Evolutionary conservation across 2,888 invertebrate genomes (phyloP), one percentile per base, ranked within the genome.

Genomic region (Campaea margaritaria): DNA sequence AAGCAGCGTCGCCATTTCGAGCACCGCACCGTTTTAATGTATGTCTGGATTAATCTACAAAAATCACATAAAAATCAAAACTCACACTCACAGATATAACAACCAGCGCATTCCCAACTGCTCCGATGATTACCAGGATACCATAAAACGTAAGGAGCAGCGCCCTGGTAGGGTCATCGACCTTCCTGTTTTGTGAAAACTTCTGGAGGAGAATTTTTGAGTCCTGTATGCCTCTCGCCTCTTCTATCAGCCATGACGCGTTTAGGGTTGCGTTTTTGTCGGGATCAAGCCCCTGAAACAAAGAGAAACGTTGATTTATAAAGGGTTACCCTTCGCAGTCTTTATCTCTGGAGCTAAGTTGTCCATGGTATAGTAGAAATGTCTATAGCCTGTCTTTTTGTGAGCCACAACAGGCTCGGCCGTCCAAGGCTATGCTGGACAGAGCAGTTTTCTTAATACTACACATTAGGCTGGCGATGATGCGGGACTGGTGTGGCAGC

Each of bases 71-170:
- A 31, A 10, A 31, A 36, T 31, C 27, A 45, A 49, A 48, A 51
- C 44, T 59, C 57, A 68, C 75, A 86, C 92, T 91, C 78, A 93
- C 94, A 67, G 94, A 94, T 64, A 94, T 89, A 65, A 98, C 97
- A 72, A 98, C 98, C 46, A 98, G 93, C 10, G 95, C 95, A 87
- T 98, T 98, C 45, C 98, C 98, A 53, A 96, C 91, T 2, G 96
- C 95, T 39, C 98, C 98, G 53, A 97, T 94, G 12, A 96, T 86
- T 61, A 97, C 97, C 73, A 98, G 91, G 62, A 95, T 91, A 16
- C 94, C 93, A 89, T 97, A 97, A 76, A 95, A 93, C 0, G 94
- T 89, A 48, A 96, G 95, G 10, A 97, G 93, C 2, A 94, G 82
- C 7, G 95, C 93, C 76, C 95, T 94, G 31, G 95, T 95, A 0